phyloP scores from a whole-genome alignment of 2,113 vertebrate species.

The Seriola quinqueradiata region DNA sequence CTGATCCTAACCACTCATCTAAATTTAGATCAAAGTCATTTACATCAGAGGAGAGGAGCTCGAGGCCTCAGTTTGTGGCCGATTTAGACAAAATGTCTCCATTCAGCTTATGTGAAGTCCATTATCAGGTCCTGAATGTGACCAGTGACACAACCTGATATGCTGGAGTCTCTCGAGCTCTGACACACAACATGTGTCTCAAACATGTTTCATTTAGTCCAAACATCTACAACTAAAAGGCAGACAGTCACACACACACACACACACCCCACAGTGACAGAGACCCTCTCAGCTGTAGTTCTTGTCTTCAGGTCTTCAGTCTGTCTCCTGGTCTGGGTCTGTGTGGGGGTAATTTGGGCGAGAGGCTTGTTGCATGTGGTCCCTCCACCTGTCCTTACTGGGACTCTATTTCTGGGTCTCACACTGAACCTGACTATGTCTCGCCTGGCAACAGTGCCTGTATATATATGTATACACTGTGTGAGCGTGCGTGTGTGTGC shows the following conservation, averaged over 20 bases:
- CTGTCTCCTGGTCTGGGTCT: constrained; percentile 1
- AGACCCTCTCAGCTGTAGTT: too few species aligned
- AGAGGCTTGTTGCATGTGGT: constrained; percentile 39
- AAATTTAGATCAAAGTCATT: not conserved
- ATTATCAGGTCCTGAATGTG: constrained; percentile 3
- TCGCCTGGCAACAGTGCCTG: constrained; percentile 69
- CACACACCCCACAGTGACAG: too few species aligned
- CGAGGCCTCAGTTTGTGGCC: not conserved
- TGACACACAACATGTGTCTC: not conserved
- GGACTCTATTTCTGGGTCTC: constrained; percentile 67
- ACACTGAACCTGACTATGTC: constrained; percentile 55
- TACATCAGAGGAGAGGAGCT: not conserved
- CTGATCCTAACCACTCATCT: not conserved
- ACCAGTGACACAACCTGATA: not conserved
- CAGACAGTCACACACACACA: too few species aligned
- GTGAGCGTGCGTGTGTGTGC: constrained; percentile 18
- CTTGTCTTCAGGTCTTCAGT: constrained; percentile 14
- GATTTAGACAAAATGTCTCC: constrained; percentile 3
- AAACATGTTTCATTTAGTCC: constrained; percentile 3
- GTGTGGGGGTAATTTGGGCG: constrained; percentile 42
- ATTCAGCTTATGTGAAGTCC: not conserved
- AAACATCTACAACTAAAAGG: not conserved
- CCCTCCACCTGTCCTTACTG: constrained; percentile 68
- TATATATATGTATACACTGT: constrained; percentile 12
- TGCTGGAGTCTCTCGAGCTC: not conserved